Percentiles rank a stretch among this genome's conserved stretches.
Conservation (phyloP, 2,113 vertebrate species). For the Pardalotus punctatus region DNA sequence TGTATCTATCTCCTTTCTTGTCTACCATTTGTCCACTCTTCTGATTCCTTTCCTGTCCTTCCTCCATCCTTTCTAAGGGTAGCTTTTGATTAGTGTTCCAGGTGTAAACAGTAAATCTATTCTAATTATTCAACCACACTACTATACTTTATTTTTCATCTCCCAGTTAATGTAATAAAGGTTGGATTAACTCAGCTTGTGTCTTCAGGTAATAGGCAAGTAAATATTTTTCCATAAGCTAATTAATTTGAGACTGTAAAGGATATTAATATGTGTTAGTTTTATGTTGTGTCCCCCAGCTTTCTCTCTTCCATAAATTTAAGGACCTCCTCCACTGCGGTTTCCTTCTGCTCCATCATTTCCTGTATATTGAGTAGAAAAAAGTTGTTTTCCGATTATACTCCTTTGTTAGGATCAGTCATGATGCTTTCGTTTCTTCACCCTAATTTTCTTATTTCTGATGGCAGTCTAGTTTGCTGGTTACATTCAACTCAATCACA, state of each 20-base stretch:
- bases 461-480: background rate
- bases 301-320: background rate
- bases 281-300: background rate
- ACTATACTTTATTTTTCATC: background rate
- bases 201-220: conserved; percentile 70
- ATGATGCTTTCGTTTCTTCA: background rate
- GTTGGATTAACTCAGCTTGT: conserved; percentile 78
- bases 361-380: background rate
- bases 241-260: background rate
- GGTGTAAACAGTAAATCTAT: background rate
- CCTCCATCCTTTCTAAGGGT: background rate
- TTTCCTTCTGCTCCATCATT: background rate
- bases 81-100: background rate
- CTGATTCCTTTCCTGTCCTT: background rate
- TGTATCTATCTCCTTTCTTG: background rate
- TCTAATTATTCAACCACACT: background rate
- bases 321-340: background rate
- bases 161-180: conserved; percentile 70
- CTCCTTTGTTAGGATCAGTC: background rate
- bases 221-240: conserved; percentile 1
- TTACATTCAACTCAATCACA: background rate
- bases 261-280: background rate
- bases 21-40: background rate
- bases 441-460: background rate
- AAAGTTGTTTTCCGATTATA: background rate